Conservation (phyloP, 2,113 vertebrate species). For the Budorcas taxicolor region DNA sequence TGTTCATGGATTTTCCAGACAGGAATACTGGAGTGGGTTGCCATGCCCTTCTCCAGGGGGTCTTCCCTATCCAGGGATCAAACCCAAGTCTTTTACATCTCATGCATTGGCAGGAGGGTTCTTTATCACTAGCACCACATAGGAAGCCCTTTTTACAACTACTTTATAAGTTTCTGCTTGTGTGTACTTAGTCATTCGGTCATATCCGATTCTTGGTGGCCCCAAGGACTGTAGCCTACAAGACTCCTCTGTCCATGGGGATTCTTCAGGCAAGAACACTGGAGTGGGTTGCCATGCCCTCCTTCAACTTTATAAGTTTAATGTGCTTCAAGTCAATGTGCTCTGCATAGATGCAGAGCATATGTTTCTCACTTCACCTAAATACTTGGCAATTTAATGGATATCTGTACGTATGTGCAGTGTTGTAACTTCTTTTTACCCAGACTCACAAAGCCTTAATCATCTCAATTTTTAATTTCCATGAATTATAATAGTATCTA, state of each 20-base stretch:
- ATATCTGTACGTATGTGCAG: background rate
- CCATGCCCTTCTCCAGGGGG: fast-evolving
- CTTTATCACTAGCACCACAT: background rate
- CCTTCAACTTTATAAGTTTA: background rate
- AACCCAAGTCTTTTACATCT: background rate
- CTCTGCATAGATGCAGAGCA: background rate
- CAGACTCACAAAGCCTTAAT: background rate
- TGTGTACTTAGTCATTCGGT: background rate
- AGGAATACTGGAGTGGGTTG: background rate
- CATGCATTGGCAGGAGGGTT: background rate
- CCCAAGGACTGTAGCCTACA: background rate
- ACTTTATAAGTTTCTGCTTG: background rate
- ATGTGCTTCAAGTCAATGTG: background rate
- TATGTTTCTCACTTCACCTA: background rate
- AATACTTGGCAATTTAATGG: background rate
- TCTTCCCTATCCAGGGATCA: background rate
- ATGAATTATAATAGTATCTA: background rate
- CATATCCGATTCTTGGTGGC: background rate
- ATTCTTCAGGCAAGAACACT: background rate
- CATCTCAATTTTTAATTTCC: background rate
- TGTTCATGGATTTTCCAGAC: background rate
- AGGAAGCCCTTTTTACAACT: background rate
- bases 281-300: background rate
- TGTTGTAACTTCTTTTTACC: background rate
- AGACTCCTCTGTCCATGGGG: background rate